Evolutionary conservation across 2,113 vertebrate genomes (phyloP).

Genomic region (Anhinga anhinga): DNA sequence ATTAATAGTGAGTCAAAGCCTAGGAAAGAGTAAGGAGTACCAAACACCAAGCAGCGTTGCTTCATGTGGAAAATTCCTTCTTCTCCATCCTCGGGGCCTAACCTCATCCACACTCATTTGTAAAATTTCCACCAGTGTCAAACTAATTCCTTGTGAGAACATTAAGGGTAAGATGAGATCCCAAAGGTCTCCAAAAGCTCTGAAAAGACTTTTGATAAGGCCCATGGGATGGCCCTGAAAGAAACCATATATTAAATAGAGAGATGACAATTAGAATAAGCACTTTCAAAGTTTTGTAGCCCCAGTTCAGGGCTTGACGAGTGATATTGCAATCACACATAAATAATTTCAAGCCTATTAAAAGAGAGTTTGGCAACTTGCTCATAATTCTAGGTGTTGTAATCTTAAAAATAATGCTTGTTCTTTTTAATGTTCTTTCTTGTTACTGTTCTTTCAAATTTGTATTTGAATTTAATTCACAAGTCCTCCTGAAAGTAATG

Average conservation of each 20-base stretch:
- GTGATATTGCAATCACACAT: not conserved
- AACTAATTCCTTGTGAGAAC: not conserved
- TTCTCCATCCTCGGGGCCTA: accelerated
- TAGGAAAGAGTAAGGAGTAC: not conserved
- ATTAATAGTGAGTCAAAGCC: not conserved
- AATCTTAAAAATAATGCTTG: not conserved
- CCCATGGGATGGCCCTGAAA: not conserved
- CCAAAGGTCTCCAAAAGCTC: not conserved
- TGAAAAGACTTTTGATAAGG: not conserved
- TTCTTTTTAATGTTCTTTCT: not conserved
- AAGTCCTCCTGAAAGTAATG: not conserved
- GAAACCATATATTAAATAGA: not conserved
- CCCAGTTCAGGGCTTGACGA: not conserved
- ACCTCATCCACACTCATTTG: not conserved
- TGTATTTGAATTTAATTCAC: not conserved
- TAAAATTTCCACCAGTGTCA: not conserved
- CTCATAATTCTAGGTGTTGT: not conserved
- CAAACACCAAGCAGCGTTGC: not conserved
- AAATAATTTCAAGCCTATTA: not conserved
- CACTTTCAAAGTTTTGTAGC: not conserved
- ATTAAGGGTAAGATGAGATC: not conserved
- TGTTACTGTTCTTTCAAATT: not conserved
- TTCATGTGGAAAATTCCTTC: not conserved
- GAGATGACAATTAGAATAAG: not conserved
- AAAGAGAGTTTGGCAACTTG: not conserved